phyloP scores from a whole-genome alignment of 2,797 vertebrate species.

The Trichosurus vulpecula region DNA sequence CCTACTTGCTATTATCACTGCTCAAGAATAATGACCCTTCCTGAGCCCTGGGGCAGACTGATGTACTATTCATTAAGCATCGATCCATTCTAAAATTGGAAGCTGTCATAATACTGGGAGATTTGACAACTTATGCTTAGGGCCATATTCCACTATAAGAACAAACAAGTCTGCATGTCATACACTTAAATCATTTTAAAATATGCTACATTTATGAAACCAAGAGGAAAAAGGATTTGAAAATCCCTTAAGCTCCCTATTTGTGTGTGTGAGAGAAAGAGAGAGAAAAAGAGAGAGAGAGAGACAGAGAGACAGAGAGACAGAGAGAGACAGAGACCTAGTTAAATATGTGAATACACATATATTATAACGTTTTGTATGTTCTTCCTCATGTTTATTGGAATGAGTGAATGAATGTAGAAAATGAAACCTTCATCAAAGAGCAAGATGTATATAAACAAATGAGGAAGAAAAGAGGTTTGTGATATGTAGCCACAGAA shows the following conservation, averaged over 20 bases:
- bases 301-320: no score
- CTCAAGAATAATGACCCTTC: slow-evolving; percentile 24
- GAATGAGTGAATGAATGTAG: background rate
- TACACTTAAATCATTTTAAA: background rate
- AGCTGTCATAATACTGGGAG: background rate
- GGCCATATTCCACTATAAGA: slow-evolving; percentile 4
- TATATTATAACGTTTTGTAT: background rate
- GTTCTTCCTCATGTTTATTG: background rate
- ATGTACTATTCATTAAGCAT: slow-evolving; percentile 32
- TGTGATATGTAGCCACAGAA: background rate
- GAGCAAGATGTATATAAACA: background rate
- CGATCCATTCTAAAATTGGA: slow-evolving; percentile 1
- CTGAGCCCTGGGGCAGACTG: background rate
- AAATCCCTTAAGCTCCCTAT: background rate
- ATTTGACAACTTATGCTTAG: background rate
- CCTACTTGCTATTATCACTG: background rate
- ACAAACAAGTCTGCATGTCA: background rate
- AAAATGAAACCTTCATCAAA: background rate
- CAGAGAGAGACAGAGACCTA: no score
- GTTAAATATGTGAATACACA: background rate
- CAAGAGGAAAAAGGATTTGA: background rate
- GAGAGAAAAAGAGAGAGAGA: no score
- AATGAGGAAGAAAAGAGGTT: background rate
- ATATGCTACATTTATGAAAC: background rate
- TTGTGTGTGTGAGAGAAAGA: no score